Evolutionary conservation across 2,113 vertebrate genomes (phyloP).

Genomic region (Protobothrops flavoviridis): DNA sequence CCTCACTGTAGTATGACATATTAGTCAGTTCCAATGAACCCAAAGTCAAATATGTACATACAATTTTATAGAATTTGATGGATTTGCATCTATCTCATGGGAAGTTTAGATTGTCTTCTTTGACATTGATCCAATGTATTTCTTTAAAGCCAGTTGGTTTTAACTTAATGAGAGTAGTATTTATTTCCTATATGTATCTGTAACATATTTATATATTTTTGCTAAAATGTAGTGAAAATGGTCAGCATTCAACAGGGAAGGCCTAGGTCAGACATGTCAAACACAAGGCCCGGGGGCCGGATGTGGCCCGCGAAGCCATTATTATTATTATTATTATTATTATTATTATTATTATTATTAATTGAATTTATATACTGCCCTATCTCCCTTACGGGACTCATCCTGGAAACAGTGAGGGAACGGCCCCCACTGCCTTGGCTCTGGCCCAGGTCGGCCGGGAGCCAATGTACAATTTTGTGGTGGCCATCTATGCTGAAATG

Average conservation of each 20-base stretch:
- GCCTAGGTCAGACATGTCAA: neutral
- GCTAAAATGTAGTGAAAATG: neutral
- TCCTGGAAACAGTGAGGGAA: no score
- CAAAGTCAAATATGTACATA: neutral
- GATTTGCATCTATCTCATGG: neutral
- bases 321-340: no score
- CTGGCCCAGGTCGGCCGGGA: no score
- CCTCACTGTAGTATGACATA: neutral
- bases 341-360: no score
- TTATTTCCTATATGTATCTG: neutral
- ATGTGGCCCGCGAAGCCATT: no score
- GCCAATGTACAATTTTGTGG: no score
- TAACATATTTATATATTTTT: neutral
- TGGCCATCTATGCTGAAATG: no score
- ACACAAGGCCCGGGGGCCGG: no score
- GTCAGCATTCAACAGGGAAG: neutral
- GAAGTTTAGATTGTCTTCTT: neutral
- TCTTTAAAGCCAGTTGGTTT: neutral
- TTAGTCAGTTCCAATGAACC: neutral
- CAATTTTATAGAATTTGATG: neutral
- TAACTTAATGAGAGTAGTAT: neutral
- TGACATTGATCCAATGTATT: neutral
- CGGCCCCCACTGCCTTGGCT: no score
- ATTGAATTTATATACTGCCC: no score
- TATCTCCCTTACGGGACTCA: no score